Conservation (phyloP, 1,140 invertebrate genomes). For the Bombyx mandarina region DNA sequence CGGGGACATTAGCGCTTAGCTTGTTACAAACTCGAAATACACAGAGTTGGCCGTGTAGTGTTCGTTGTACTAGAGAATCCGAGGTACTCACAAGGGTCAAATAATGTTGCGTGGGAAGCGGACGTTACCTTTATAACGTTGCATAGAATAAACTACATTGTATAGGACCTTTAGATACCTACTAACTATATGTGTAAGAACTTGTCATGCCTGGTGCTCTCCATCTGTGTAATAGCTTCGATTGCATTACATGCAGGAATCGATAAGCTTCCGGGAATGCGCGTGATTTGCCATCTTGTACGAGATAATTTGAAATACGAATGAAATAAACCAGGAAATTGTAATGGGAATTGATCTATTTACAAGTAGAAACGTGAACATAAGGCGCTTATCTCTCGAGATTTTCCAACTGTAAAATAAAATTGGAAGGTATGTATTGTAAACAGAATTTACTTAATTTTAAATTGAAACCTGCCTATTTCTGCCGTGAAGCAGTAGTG, state of each 20-base stretch:
- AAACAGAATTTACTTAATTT: too few relatives aligned
- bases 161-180: constrained; percentile 3
- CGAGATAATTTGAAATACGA: constrained; percentile 8
- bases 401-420: too few relatives aligned
- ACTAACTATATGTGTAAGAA: constrained; percentile 9
- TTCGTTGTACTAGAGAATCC: constrained; percentile 16
- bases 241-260: constrained; percentile 6
- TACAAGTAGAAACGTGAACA: too few relatives aligned
- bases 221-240: constrained; percentile 4
- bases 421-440: too few relatives aligned
- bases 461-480: too few relatives aligned
- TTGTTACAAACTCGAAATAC: constrained; percentile 29
- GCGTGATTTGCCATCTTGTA: constrained; percentile 9
- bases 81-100: constrained; percentile 29
- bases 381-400: too few relatives aligned
- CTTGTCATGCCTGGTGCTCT: constrained; percentile 3
- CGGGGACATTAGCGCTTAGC: constrained; percentile 33
- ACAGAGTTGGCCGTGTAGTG: constrained; percentile 28
- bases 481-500: too few relatives aligned
- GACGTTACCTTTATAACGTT: constrained; percentile 3
- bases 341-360: too few relatives aligned
- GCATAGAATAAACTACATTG: neutral
- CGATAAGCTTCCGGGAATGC: constrained; percentile 11
- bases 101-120: constrained; percentile 34
- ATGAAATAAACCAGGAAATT: constrained; percentile 1